phyloP scores from a whole-genome alignment of 2,888 invertebrate species.

The Acronicta psi region DNA sequence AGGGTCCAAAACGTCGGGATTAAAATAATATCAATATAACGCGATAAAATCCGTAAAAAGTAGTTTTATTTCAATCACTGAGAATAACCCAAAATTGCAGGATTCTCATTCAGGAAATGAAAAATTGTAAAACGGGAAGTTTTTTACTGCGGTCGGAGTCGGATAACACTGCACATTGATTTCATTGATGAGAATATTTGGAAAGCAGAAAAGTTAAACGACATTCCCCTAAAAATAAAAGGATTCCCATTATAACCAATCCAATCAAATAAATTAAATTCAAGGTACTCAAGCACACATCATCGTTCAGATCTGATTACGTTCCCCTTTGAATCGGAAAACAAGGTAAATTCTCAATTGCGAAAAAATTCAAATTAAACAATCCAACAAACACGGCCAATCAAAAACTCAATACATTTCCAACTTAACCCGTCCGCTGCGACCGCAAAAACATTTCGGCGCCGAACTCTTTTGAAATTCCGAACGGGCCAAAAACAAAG shows the following conservation, averaged over 20 bases:
- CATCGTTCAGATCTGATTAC: constrained; percentile 44
- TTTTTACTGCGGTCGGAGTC: background rate
- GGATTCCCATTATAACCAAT: constrained; percentile 1
- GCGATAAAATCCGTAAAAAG: too few relatives aligned
- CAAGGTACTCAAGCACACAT: constrained; percentile 8
- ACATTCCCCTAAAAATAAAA: background rate
- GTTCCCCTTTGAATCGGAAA: constrained; percentile 33
- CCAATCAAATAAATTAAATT: constrained; percentile 13
- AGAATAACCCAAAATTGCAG: too few relatives aligned
- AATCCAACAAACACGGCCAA: constrained; percentile 46
- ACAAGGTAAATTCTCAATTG: constrained; percentile 33
- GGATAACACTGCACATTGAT: background rate
- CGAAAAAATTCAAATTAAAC: constrained; percentile 46
- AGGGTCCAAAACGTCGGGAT: too few relatives aligned
- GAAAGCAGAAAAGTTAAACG: background rate
- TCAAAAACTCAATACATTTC: constrained; percentile 49
- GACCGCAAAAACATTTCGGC: constrained; percentile 55
- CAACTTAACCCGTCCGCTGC: constrained; percentile 48
- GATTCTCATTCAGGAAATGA: too few relatives aligned
- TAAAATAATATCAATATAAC: too few relatives aligned
- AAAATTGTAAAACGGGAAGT: too few relatives aligned
- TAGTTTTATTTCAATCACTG: too few relatives aligned
- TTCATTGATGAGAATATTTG: background rate
- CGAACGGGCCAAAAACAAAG: constrained; percentile 63
- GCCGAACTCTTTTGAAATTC: constrained; percentile 65